Conservation (phyloP, 2,888 invertebrate genomes). For the Pachydiplax longipennis region DNA sequence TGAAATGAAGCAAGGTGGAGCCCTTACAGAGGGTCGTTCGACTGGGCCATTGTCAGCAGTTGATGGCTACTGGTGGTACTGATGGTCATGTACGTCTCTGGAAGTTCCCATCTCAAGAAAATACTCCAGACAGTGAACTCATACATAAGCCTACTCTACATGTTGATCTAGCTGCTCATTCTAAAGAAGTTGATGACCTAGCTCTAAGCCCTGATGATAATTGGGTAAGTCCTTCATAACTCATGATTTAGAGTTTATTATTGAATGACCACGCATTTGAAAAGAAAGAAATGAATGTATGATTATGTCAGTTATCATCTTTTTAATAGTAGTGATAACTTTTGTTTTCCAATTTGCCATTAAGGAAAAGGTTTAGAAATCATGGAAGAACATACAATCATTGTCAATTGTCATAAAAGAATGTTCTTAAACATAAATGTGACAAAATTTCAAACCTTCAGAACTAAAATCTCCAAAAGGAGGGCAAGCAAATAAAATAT, state of each 20-base stretch:
- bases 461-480: too few relatives aligned
- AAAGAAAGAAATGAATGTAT: too few relatives aligned
- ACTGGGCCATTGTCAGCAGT: slow-evolving; percentile 75
- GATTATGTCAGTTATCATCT: too few relatives aligned
- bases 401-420: too few relatives aligned
- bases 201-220: slow-evolving; percentile 86
- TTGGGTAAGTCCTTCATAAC: slow-evolving; percentile 52
- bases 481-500: too few relatives aligned
- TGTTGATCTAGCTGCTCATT: slow-evolving; percentile 78
- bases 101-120: slow-evolving; percentile 67
- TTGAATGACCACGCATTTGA: too few relatives aligned
- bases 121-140: not conserved
- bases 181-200: slow-evolving; percentile 92
- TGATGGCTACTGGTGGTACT: slow-evolving; percentile 91
- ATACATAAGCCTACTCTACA: slow-evolving; percentile 71
- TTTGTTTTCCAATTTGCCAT: too few relatives aligned
- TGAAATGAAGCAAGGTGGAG: slow-evolving; percentile 66
- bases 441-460: too few relatives aligned
- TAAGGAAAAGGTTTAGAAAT: too few relatives aligned
- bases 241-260: not conserved
- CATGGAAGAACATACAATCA: too few relatives aligned
- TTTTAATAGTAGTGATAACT: too few relatives aligned
- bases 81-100: slow-evolving; percentile 89
- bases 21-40: slow-evolving; percentile 87
- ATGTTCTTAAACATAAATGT: too few relatives aligned